Evolutionary conservation across 2,888 invertebrate genomes (phyloP).

Genomic region (Cryptocheilus praepositus): DNA sequence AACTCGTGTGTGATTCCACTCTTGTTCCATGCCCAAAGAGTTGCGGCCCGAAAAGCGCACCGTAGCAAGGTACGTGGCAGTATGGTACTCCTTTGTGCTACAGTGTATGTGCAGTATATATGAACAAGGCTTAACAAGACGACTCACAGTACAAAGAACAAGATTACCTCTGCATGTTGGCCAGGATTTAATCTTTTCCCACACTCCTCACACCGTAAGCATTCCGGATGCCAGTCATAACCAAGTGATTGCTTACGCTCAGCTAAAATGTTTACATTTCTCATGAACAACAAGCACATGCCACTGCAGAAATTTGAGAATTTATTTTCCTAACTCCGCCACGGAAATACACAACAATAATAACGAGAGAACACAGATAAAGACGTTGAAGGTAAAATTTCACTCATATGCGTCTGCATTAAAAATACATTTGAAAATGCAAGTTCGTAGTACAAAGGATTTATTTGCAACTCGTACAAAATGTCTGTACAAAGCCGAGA

Average conservation of each 20-base stretch:
- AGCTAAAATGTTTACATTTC: slow-evolving; percentile 76
- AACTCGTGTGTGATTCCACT: slow-evolving; percentile 88
- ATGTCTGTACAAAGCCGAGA: too few species aligned
- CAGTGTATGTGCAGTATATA: slow-evolving; percentile 8
- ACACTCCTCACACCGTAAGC: slow-evolving; percentile 88
- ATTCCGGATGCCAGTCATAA: slow-evolving; percentile 91
- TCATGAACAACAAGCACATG: too few species aligned
- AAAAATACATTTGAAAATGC: too few species aligned
- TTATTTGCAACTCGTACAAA: too few species aligned
- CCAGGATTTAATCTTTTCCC: slow-evolving; percentile 88
- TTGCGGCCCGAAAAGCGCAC: slow-evolving; percentile 88
- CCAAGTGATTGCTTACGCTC: slow-evolving; percentile 91
- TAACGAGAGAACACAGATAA: too few species aligned
- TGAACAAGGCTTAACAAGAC: neutral
- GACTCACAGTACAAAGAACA: slow-evolving; percentile 3
- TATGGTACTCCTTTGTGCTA: slow-evolving; percentile 90
- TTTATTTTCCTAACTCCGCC: too few species aligned
- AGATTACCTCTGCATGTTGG: slow-evolving; percentile 84
- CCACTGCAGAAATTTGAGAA: too few species aligned
- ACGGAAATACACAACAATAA: too few species aligned
- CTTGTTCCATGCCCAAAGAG: slow-evolving; percentile 89
- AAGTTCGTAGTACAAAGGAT: too few species aligned
- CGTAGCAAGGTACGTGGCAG: slow-evolving; percentile 90
- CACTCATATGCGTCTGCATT: too few species aligned
- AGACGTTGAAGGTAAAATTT: too few species aligned